A percentile compares a stretch with the other conserved stretches of the same genome.
Conservation (phyloP, 2,113 vertebrate genomes). For the Orcinus orca region DNA sequence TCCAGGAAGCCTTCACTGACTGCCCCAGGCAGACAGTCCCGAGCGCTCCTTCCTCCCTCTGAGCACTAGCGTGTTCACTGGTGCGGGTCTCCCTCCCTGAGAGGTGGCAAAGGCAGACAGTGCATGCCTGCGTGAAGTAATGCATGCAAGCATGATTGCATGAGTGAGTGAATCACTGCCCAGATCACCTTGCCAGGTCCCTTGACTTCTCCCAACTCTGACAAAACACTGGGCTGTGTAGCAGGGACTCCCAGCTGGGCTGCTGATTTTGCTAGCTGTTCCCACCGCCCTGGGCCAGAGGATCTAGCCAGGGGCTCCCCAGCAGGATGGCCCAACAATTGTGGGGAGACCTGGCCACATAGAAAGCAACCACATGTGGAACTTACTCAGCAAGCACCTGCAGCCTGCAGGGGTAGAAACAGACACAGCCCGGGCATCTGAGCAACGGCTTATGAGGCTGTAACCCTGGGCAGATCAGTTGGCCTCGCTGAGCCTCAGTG, state of each 20-base stretch:
- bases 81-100: background rate
- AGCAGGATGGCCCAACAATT: no score
- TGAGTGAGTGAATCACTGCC: background rate
- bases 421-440: fast-evolving
- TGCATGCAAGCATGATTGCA: background rate
- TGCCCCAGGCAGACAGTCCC: background rate
- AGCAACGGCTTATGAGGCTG: no score
- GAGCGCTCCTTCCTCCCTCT: background rate
- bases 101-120: background rate
- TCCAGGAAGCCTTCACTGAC: background rate
- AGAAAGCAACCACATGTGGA: background rate
- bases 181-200: no score
- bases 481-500: background rate
- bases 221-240: background rate
- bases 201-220: background rate
- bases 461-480: background rate
- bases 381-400: background rate
- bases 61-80: background rate
- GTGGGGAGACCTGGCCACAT: background rate
- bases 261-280: background rate
- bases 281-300: background rate
- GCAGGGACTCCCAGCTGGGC: background rate
- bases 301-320: background rate
- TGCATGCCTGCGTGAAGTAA: background rate
- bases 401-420: background rate